These are phyloP conservation scores for Iguana delicatissima DNA, from an alignment of 2,797 vertebrate species.

Conservation along the genomic window DNA sequence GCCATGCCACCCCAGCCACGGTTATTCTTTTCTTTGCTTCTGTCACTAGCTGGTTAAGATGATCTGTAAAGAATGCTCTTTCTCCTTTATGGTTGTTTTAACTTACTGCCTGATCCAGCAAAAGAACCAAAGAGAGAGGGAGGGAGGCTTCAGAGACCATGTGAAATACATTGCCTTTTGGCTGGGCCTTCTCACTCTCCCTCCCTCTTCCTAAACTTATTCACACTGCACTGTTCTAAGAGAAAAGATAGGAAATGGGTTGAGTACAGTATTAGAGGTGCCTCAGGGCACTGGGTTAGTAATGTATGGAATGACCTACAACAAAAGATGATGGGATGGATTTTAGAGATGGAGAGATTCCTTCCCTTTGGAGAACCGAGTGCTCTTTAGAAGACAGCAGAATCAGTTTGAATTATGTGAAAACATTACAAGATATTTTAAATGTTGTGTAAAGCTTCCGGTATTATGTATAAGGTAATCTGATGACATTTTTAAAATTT, in stretches of 20 bases:
- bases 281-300: neutral
- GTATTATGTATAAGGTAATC: neutral
- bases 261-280: neutral
- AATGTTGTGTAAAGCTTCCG: neutral
- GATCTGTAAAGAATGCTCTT: neutral
- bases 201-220: neutral
- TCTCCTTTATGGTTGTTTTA: neutral
- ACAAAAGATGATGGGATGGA: neutral
- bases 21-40: neutral
- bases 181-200: neutral
- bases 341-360: neutral
- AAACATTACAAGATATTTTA: neutral
- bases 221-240: neutral
- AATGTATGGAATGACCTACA: neutral
- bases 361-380: neutral
- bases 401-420: neutral
- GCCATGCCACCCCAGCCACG: neutral
- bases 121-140: too few relatives aligned
- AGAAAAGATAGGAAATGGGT: neutral
- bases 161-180: neutral
- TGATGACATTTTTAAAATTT: too few relatives aligned
- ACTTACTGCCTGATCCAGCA: neutral
- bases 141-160: neutral
- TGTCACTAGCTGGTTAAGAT: slow-evolving; percentile 2
- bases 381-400: neutral